phyloP scores from a whole-genome alignment of 2,888 invertebrate genomes.

The Augiades crinisus region DNA sequence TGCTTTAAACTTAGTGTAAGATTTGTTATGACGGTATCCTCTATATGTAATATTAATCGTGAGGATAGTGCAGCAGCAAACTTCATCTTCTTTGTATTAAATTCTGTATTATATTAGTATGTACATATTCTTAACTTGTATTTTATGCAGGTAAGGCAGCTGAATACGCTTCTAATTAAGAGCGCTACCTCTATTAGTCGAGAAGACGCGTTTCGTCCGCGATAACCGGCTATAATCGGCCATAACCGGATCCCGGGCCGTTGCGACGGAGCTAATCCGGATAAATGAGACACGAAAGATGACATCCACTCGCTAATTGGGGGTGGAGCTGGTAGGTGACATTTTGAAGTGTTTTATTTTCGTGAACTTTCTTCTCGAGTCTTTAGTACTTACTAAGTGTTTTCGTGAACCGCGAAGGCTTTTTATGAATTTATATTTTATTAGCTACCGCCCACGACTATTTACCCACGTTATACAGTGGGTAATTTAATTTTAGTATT shows the following conservation, averaged over 20 bases:
- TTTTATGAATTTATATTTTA: background rate
- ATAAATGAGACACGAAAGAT: conserved; percentile 64
- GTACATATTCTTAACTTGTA: conserved; percentile 5
- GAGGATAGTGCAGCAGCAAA: too few species aligned
- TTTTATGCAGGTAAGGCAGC: conserved; percentile 26
- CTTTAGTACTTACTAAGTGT: background rate
- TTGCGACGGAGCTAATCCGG: conserved; percentile 53
- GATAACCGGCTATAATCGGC: conserved; percentile 50
- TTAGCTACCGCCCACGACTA: too few species aligned
- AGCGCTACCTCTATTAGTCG: conserved; percentile 57
- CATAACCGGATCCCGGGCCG: conserved; percentile 43
- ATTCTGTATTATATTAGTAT: too few species aligned
- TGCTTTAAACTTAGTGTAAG: too few species aligned
- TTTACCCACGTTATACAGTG: too few species aligned
- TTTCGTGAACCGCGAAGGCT: background rate
- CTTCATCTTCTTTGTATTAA: too few species aligned
- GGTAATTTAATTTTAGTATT: too few species aligned
- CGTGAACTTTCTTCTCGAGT: background rate
- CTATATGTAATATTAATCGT: too few species aligned
- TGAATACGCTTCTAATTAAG: conserved; percentile 56
- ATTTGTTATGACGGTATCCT: too few species aligned
- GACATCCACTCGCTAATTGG: conserved; percentile 61
- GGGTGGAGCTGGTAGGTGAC: conserved; percentile 38
- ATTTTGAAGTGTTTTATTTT: conserved; percentile 19
- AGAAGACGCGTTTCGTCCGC: conserved; percentile 50